A percentile compares a stretch with the other conserved stretches of the same genome.
phyloP scores from a whole-genome alignment of 2,113 vertebrate genomes.

The Oryzias curvinotus region DNA sequence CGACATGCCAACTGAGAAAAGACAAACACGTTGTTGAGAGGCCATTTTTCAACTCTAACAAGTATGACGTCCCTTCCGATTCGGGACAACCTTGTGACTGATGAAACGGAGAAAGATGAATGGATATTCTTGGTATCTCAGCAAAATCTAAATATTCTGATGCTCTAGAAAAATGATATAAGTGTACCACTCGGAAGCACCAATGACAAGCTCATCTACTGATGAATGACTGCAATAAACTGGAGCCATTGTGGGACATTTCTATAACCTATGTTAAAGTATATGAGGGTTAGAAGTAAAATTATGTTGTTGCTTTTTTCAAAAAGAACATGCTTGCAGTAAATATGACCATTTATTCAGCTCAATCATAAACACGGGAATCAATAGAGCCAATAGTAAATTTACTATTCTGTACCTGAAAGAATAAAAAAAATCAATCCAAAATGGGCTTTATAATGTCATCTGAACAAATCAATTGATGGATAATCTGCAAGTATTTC shows the following conservation, averaged over 20 bases:
- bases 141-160: constrained; percentile 39
- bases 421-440: constrained; percentile 43
- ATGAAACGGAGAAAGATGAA: constrained; percentile 32
- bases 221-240: constrained; percentile 55
- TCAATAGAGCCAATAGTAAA: constrained; percentile 36
- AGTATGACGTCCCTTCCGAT: constrained; percentile 22
- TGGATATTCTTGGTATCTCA: constrained; percentile 24
- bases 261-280: constrained; percentile 17
- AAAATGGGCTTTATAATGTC: constrained; percentile 35
- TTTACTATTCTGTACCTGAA: constrained; percentile 33
- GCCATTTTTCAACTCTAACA: constrained; percentile 43
- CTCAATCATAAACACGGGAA: constrained; percentile 24
- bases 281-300: constrained; percentile 9
- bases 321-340: constrained; percentile 20
- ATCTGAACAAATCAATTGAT: constrained; percentile 45
- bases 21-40: constrained; percentile 30
- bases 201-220: constrained; percentile 16
- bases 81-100: constrained; percentile 16
- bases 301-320: not conserved
- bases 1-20: constrained; percentile 26
- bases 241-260: constrained; percentile 23
- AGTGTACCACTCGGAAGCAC: constrained; percentile 26
- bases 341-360: constrained; percentile 30
- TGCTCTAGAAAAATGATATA: constrained; percentile 24
- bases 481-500: constrained; percentile 60